Evolutionary conservation across 2,113 vertebrate species (phyloP).

Genomic region (Echinops telfairi): DNA sequence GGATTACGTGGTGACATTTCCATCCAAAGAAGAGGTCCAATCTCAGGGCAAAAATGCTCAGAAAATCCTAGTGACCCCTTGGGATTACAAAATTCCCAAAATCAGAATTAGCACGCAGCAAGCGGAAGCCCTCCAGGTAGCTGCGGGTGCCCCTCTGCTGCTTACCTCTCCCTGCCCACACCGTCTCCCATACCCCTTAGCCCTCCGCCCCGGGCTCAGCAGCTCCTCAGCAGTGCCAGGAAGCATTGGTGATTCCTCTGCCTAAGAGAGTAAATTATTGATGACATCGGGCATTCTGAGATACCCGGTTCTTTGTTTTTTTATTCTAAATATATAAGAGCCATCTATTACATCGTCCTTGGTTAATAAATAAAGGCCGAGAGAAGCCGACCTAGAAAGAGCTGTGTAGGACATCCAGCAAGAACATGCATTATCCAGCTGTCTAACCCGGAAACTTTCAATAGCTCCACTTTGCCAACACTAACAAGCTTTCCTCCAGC

Average conservation of each 20-base stretch:
- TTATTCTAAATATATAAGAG: constrained; percentile 76
- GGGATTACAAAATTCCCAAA: constrained; percentile 97
- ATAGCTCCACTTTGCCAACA: constrained; percentile 65
- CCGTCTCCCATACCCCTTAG: too few species aligned
- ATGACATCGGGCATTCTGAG: constrained; percentile 24
- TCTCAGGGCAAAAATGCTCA: constrained; percentile 92
- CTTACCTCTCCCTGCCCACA: neutral
- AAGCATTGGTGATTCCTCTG: constrained; percentile 11
- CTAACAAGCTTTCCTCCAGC: constrained; percentile 77
- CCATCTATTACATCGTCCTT: constrained; percentile 70
- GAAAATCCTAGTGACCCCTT: constrained; percentile 94
- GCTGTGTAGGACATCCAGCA: constrained; percentile 65
- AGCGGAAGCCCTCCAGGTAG: constrained; percentile 94
- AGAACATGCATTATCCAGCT: constrained; percentile 72
- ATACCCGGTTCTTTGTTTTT: constrained; percentile 54
- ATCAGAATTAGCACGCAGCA: constrained; percentile 97
- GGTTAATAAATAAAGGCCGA: constrained; percentile 77
- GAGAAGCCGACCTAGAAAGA: constrained; percentile 72
- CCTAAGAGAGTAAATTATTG: constrained; percentile 69
- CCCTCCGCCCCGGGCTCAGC: neutral
- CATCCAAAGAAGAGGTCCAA: constrained; percentile 92
- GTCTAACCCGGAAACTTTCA: constrained; percentile 73
- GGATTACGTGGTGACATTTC: constrained; percentile 97
- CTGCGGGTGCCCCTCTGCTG: fast-evolving
- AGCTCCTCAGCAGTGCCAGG: neutral